A percentile compares a stretch with the other conserved stretches of the same genome.
These are phyloP conservation scores for Ophion ellenae DNA, from an alignment of 2,888 invertebrate genomes.

Conservation along the genomic window DNA sequence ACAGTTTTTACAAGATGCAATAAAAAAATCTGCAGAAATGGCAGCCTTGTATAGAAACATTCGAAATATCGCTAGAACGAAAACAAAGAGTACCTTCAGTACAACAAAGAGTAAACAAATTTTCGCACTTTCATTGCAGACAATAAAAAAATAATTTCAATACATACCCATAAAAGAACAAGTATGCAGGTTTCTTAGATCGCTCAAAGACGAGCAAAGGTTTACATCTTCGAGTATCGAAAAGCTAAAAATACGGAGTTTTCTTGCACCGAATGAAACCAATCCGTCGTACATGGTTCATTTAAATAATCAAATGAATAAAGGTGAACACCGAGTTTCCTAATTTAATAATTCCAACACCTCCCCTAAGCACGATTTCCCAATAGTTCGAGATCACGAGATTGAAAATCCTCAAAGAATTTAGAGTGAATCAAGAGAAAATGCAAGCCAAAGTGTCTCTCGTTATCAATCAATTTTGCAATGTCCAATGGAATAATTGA, in stretches of 20 bases:
- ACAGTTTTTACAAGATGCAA: background rate
- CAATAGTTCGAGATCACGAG: background rate
- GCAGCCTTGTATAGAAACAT: background rate
- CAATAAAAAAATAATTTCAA: background rate
- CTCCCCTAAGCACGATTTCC: background rate
- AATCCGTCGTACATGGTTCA: too few relatives aligned
- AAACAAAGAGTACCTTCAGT: background rate
- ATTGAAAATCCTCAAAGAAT: background rate
- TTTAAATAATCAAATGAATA: too few relatives aligned
- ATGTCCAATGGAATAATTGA: background rate
- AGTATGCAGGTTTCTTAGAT: background rate
- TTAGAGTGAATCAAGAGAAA: too few relatives aligned
- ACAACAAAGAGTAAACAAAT: too few relatives aligned
- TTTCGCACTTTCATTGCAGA: background rate
- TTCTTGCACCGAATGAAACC: background rate
- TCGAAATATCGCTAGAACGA: background rate
- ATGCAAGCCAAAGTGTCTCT: too few relatives aligned
- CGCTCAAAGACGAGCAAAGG: background rate
- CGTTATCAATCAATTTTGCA: too few relatives aligned
- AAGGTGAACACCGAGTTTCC: background rate
- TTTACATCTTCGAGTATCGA: background rate
- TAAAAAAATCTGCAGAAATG: background rate
- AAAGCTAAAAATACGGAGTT: background rate
- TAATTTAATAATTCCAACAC: background rate
- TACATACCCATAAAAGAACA: background rate